These are phyloP conservation scores for Pterocles gutturalis DNA, from an alignment of 2,113 vertebrate genomes.

Conservation along the genomic window DNA sequence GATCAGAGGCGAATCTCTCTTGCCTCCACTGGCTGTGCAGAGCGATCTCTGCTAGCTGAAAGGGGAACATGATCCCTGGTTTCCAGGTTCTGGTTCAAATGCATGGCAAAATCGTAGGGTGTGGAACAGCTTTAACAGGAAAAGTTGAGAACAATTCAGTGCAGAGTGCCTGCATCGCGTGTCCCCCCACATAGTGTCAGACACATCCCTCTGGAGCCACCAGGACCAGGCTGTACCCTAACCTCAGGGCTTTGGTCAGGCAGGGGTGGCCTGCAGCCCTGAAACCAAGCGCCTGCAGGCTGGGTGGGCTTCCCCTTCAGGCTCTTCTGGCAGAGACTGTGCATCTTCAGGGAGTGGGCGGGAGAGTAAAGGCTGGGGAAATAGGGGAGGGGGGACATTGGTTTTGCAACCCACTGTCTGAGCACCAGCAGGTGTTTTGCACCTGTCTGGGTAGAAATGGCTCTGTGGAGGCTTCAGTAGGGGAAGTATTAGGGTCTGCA, in stretches of 20 bases:
- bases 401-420: neutral
- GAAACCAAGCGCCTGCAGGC: neutral
- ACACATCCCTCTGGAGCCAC: neutral
- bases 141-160: neutral
- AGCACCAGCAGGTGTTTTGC: neutral
- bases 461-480: neutral
- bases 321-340: rapidly evolving
- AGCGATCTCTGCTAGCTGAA: neutral
- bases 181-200: neutral
- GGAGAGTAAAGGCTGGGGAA: neutral
- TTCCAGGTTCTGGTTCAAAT: neutral
- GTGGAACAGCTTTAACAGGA: neutral
- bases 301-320: rapidly evolving
- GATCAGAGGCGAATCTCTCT: rapidly evolving
- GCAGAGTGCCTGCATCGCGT: rapidly evolving
- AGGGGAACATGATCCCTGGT: neutral
- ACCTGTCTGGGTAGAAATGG: neutral
- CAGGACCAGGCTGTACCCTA: neutral
- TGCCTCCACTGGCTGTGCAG: neutral
- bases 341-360: rapidly evolving
- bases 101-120: neutral
- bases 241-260: neutral
- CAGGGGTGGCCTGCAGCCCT: neutral
- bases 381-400: neutral
- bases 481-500: neutral